Conservation (phyloP, 2,113 vertebrate species). For the Entomyzon cyanotis region DNA sequence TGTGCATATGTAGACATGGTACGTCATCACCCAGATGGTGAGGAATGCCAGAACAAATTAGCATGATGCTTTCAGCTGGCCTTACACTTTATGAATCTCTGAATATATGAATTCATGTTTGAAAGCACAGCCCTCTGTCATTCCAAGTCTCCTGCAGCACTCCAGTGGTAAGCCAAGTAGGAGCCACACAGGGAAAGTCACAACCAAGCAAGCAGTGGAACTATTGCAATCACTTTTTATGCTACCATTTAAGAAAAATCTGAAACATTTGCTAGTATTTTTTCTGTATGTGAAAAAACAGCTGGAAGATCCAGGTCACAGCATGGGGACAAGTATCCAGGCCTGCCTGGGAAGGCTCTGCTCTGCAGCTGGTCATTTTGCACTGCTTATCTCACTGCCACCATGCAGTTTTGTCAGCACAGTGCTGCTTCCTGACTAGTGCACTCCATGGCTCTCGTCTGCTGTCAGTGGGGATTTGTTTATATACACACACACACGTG, state of each 20-base stretch:
- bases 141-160: background rate
- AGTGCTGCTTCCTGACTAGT: background rate
- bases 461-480: background rate
- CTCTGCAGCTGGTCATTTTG: background rate
- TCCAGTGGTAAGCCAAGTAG: background rate
- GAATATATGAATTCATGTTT: background rate
- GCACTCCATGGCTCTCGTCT: background rate
- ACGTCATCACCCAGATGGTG: background rate
- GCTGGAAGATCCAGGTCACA: background rate
- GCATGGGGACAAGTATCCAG: background rate
- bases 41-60: background rate
- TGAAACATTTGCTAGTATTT: background rate
- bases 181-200: background rate
- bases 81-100: background rate
- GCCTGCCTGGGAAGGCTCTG: background rate
- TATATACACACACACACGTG: background rate
- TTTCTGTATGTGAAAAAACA: background rate
- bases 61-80: background rate
- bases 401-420: background rate
- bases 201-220: background rate
- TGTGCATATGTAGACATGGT: background rate
- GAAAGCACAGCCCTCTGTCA: background rate
- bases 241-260: background rate
- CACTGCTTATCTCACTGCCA: background rate
- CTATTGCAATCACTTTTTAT: background rate